These are phyloP conservation scores for Megalopta genalis DNA, from an alignment of 1,140 invertebrate species.

Conservation along the genomic window DNA sequence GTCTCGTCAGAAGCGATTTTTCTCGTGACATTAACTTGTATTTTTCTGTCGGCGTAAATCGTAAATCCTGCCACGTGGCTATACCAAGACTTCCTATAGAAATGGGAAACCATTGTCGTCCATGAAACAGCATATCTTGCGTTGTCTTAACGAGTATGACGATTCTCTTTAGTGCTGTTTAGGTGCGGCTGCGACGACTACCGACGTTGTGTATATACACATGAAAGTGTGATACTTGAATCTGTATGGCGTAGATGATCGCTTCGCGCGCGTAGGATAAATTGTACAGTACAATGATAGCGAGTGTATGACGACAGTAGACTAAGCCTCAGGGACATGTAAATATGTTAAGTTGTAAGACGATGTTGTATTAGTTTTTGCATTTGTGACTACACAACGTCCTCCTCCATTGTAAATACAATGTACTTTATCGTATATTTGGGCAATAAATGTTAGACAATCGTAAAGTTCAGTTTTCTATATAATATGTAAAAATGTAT, in stretches of 20 bases:
- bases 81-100: neutral
- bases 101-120: no score
- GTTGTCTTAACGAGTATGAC: neutral
- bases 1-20: neutral
- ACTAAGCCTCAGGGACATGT: constrained; percentile 73
- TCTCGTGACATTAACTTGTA: neutral
- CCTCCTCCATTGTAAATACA: constrained; percentile 65
- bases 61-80: neutral
- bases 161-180: constrained; percentile 22
- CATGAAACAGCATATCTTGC: neutral
- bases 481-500: no score
- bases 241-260: constrained; percentile 32
- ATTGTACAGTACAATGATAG: constrained; percentile 59
- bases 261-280: constrained; percentile 52
- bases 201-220: constrained; percentile 44
- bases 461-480: constrained; percentile 28
- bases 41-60: neutral
- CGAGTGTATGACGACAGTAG: constrained; percentile 66
- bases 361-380: constrained; percentile 64
- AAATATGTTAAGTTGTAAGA: constrained; percentile 70
- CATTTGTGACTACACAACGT: constrained; percentile 60
- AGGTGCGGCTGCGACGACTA: constrained; percentile 41
- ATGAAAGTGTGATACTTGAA: constrained; percentile 39
- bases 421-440: constrained; percentile 65
- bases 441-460: constrained; percentile 75